Conservation (phyloP, 2,888 invertebrate genomes). For the Cantharis lateralis region DNA sequence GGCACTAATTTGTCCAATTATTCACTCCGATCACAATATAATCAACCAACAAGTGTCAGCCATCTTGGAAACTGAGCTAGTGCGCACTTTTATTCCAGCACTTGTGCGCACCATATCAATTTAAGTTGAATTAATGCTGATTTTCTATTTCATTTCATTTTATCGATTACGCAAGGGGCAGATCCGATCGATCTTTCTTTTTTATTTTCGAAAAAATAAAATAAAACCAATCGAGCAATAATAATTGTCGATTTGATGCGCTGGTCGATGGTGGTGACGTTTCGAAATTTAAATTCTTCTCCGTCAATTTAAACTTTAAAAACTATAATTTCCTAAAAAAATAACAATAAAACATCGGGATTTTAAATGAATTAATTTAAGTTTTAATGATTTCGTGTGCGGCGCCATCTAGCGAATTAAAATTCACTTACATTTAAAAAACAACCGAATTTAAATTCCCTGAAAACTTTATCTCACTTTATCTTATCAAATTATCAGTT, state of each 20-base stretch:
- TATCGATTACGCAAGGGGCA: background rate
- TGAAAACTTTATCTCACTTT: too few relatives aligned
- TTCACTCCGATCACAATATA: slow-evolving; percentile 43
- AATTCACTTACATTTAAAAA: too few relatives aligned
- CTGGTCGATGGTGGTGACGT: background rate
- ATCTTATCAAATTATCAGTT: background rate
- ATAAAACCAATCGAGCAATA: background rate
- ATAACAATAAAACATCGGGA: background rate
- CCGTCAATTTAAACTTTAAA: background rate
- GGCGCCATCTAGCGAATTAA: background rate
- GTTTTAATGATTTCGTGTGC: background rate
- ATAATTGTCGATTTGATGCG: too few relatives aligned
- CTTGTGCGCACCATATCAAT: slow-evolving; percentile 28
- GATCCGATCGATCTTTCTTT: background rate
- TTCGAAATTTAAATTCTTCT: background rate
- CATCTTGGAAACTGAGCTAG: slow-evolving; percentile 47
- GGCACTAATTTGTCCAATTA: slow-evolving; percentile 44
- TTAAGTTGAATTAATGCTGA: slow-evolving; percentile 1
- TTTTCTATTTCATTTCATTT: background rate
- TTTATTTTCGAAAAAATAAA: background rate
- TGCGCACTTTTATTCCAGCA: slow-evolving; percentile 15
- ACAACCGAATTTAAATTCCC: background rate
- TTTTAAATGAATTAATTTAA: background rate
- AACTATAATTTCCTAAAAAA: background rate
- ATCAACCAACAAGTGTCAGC: slow-evolving; percentile 56